Evolutionary conservation across 1,140 invertebrate genomes (phyloP), one percentile per base, ranked within the genome.

Genomic region (Tribolium madens): DNA sequence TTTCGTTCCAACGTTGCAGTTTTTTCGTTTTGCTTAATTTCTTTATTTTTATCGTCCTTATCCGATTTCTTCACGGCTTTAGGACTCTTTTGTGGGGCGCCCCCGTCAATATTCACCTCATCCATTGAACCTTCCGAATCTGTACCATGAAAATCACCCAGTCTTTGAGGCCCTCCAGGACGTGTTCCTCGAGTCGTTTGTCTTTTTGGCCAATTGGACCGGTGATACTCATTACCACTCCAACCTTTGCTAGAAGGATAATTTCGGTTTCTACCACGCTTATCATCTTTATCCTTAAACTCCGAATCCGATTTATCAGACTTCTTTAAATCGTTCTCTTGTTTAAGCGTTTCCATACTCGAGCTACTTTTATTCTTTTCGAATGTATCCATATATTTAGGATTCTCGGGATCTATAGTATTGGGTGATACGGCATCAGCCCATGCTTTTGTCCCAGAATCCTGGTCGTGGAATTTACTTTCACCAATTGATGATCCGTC

Each of bases 91-190:
- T 84, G 82, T 82, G 81, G 57, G 9, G 68, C 33, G 12, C 76
- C n/a, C n/a, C n/a, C n/a, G 10, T 72, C 70, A 48, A 9, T 12
- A 50, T 31, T 21, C 1, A 72, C 50, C 89, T 83, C 90, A 47
- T 91, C 91, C 0, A 87, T 88, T 47, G 89, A 90, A 2, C 87
- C 87, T 75, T 91, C 90, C 6, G 90, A 90, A 79, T 91, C 91
- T 0, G 88, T 88, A 14, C 85, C 85, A 10, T 88, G 88, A 0
- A 81, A 87, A 31, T 88, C 86, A 52, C 85, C 85, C 15, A 68
- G 26, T 72, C 80, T 80, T 6, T 78, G 79, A 7, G 73, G 73
- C 42, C 48, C 71, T 53, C 14, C 81, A 46, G 31, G 73, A 42
- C 64, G 17, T 3, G 26, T 6, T 15, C 71, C 71, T 14, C 86